A percentile compares a stretch with the other conserved stretches of the same genome.
Evolutionary conservation across 2,113 vertebrate genomes (phyloP).

Genomic region (Chitala chitala): DNA sequence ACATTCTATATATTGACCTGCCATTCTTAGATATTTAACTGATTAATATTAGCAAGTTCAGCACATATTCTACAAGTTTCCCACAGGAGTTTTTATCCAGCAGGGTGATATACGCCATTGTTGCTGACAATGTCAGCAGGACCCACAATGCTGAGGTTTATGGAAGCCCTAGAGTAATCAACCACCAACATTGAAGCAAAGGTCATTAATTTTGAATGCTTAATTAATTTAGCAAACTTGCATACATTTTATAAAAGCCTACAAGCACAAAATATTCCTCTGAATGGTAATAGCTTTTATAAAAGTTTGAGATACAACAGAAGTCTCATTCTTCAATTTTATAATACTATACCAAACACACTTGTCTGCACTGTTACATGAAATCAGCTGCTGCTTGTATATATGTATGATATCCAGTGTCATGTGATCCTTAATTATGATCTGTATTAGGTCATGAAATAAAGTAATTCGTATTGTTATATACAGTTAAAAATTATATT

Average conservation of each 20-base stretch:
- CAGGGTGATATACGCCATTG: constrained; percentile 4
- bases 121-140: constrained; percentile 11
- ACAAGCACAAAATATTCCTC: constrained; percentile 7
- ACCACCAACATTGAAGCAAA: neutral
- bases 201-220: constrained; percentile 17
- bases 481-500: too few relatives aligned
- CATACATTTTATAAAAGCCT: constrained; percentile 1
- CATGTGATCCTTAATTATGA: neutral
- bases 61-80: neutral
- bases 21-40: neutral
- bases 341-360: too few relatives aligned
- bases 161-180: neutral
- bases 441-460: too few relatives aligned
- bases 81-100: neutral
- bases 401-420: neutral
- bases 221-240: constrained; percentile 17
- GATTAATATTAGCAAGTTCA: neutral
- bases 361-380: neutral
- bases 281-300: constrained; percentile 3
- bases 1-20: neutral
- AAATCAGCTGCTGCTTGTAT: neutral
- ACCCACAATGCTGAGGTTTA: neutral
- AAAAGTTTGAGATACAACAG: neutral
- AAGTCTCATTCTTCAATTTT: neutral
- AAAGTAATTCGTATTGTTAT: too few relatives aligned